Base-by-base conservation (phyloP, 2,797 vertebrate species). In the Gorsachius magnificus region DNA sequence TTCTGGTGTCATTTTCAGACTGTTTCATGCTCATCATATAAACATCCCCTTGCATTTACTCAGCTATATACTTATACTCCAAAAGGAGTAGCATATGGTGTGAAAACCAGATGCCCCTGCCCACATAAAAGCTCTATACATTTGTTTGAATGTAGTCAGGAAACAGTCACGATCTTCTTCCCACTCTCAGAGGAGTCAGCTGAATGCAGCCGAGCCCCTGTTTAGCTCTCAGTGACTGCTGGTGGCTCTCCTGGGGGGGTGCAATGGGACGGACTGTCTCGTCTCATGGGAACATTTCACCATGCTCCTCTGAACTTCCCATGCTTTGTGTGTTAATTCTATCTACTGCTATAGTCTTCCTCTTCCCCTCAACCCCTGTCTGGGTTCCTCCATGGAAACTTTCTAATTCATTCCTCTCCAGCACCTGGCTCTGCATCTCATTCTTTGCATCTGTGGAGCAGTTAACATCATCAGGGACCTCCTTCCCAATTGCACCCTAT, bases 131-230 rank as follows among this genome's bases (percentile, higher is more conserved):
- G 74, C 93, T 94, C 96, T 95, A 96, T 97, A 97, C 84, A 43
- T 97, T 96, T 97, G 91, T 91, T 95, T 96, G 72, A 95, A 70
- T 94, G 91, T 79, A 97, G 92, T 96, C 95, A 94, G 89, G 95
- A 97, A 97, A 88, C 90, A 97, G 96, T 96, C 96, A 94, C 85
- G 93, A 97, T 96, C 96, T 95, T 91, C 95, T 92, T 97, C 95
- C 96, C 91, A 95, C 97, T 93, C 93, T 69, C 72, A 22, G 48
- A 94, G 51, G 89, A 96, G 95, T 92, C 93, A 96, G 92, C 83
- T 93, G 92, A 89, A 93, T 7, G 69, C 79, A 91, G 92, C 61
- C 29, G 1, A 92, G 83, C 82, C 87, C 87, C 82, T 86, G 61
- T 48, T 92, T 41, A 91, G 56, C 69, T 95, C 79, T 68, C 58